Base-by-base conservation (phyloP, 92 coral and sea anemone genomes). In the Ricordea florida region DNA sequence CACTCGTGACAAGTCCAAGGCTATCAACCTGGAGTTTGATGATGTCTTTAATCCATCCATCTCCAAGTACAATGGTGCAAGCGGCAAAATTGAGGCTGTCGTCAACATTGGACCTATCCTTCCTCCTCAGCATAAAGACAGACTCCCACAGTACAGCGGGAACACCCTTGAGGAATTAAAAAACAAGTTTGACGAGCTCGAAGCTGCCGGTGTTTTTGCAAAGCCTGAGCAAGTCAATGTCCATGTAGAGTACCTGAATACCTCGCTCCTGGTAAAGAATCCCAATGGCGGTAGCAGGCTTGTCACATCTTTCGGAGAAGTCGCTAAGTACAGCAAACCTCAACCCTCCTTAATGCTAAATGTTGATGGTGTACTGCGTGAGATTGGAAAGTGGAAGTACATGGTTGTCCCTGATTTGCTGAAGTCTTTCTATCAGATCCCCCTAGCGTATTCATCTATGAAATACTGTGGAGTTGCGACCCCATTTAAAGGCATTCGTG, bases 101-200 rank as follows among this genome's bases (percentile, higher is more conserved):
- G n/a, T n/a, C n/a, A n/a, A n/a, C n/a, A n/a, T n/a, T n/a, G n/a
- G n/a, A n/a, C n/a, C n/a, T n/a, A n/a, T n/a, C n/a, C n/a, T n/a
- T n/a, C n/a, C n/a, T n/a, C n/a, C n/a, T n/a, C n/a, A n/a, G n/a
- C n/a, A n/a, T n/a, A n/a, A n/a, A n/a, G n/a, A n/a, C 16, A 33
- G 65, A 45, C 34, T 71, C 37, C 62, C 87, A 36, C 48, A 72
- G 66, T 81, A 60, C 66, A 81, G 51, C 35, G 66, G 87, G 10
- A 65, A n/a, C n/a, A n/a, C n/a, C 74, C 25, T 22, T 73, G 36
- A 57, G 80, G 18, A 67, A 36, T 26, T 45, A 1, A 37, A 64
- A 46, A 30, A 16, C 18, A 63, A 33, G 43, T 62, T 63, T 46
- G 51, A 64, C 29, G 26, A 63, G 50, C 56, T 64, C 26, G 64